Percentiles rank a stretch among this genome's conserved stretches.
Conservation (phyloP, 1,140 invertebrate species). For the Solenopsis fugax region DNA sequence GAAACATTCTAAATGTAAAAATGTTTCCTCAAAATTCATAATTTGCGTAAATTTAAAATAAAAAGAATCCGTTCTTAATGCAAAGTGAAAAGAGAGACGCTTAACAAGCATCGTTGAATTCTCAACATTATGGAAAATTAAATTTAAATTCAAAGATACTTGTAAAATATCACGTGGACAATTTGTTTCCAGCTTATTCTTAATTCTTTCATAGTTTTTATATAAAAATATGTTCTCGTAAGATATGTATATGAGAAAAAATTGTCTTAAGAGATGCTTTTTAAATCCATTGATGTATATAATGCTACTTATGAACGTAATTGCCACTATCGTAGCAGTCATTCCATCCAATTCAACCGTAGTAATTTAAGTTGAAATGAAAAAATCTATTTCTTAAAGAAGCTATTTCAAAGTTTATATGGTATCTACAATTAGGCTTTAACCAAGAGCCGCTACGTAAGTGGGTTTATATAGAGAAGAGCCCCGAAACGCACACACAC, state of each 20-base stretch:
- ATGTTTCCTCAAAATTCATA: conserved; percentile 28
- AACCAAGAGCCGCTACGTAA: conserved; percentile 24
- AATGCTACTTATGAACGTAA: neutral
- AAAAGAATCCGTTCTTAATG: neutral
- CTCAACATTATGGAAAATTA: neutral
- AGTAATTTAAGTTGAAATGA: neutral
- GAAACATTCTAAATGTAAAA: neutral
- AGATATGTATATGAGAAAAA: neutral
- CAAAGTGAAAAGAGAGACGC: neutral
- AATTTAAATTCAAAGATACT: neutral
- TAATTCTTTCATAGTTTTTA: neutral
- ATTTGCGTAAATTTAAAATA: conserved; percentile 14
- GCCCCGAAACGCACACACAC: conserved; percentile 5
- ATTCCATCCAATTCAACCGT: neutral
- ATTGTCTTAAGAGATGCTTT: neutral
- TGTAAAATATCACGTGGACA: neutral
- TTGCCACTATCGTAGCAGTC: neutral
- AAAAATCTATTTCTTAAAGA: conserved; percentile 26
- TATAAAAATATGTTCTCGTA: neutral
- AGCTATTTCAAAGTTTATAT: conserved; percentile 7
- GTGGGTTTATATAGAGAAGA: conserved; percentile 31
- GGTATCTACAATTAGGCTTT: conserved; percentile 40
- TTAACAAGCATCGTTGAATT: conserved; percentile 5
- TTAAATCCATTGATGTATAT: neutral
- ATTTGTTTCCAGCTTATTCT: neutral